A percentile compares a stretch with the other conserved stretches of the same genome.
phyloP scores from a whole-genome alignment of 2,888 invertebrate genomes.

The Philhelius pedissequus region DNA sequence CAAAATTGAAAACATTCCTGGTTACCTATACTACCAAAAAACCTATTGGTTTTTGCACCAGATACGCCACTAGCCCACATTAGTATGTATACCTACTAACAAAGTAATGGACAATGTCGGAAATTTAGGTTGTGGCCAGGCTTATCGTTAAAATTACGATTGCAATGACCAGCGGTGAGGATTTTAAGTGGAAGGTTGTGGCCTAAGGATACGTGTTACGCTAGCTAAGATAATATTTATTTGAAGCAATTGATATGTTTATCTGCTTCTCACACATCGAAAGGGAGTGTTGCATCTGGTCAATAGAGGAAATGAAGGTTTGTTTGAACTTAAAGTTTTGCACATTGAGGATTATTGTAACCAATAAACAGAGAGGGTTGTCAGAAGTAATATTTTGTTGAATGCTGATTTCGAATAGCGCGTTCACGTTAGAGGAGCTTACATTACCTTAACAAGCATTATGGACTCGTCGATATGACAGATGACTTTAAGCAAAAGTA shows the following conservation, averaged over 20 bases:
- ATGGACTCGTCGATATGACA: no score
- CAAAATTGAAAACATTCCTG: constrained; percentile 49
- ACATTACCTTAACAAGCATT: no score
- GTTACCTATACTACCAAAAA: neutral
- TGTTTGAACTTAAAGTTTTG: neutral
- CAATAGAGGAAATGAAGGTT: neutral
- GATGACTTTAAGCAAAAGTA: no score
- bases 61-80: neutral
- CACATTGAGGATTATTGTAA: neutral
- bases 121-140: constrained; percentile 11
- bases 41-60: constrained; percentile 4
- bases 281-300: neutral
- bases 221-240: constrained; percentile 31
- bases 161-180: constrained; percentile 11
- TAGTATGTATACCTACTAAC: no score
- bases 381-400: no score
- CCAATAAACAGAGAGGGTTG: neutral
- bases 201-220: neutral
- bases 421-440: no score
- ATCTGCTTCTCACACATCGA: neutral
- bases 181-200: neutral
- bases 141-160: constrained; percentile 11
- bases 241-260: constrained; percentile 42
- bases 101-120: neutral
- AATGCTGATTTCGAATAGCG: no score